Evolutionary conservation across 2,797 vertebrate species (phyloP).

Genomic region (Mycteria americana): DNA sequence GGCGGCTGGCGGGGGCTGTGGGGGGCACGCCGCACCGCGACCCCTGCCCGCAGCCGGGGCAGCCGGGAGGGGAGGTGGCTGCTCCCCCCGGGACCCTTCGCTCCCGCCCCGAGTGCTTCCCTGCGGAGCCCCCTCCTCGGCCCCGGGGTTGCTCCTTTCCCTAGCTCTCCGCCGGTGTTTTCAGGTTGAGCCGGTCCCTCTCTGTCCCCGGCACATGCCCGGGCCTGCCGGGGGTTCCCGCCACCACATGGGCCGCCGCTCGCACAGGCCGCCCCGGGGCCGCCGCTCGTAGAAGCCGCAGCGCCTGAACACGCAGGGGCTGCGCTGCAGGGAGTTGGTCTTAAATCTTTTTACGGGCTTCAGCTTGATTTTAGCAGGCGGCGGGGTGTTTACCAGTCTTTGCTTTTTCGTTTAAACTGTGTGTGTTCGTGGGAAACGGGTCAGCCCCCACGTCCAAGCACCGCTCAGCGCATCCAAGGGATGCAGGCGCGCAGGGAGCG

Average conservation of each 20-base stretch:
- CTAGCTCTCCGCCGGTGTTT: background rate
- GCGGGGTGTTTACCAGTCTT: background rate
- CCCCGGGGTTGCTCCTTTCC: background rate
- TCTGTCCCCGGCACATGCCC: background rate
- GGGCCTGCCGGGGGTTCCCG: background rate
- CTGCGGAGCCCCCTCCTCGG: background rate
- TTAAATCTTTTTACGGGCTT: background rate
- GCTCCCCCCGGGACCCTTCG: background rate
- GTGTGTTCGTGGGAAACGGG: background rate
- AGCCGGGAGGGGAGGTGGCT: background rate
- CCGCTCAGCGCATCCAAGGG: background rate
- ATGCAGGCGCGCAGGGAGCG: background rate
- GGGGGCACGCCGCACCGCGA: background rate
- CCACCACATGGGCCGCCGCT: background rate
- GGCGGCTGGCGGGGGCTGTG: background rate
- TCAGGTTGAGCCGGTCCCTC: background rate
- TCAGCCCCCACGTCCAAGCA: background rate
- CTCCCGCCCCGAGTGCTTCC: background rate
- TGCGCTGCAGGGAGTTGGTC: rapidly evolving
- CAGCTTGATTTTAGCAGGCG: background rate
- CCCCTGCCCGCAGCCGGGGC: background rate
- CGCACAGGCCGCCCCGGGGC: background rate
- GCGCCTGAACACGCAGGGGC: background rate
- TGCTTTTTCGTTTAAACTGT: background rate
- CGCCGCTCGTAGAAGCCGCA: background rate